phyloP scores from a whole-genome alignment of 1,140 invertebrate species.

The Orchesella cincta region DNA sequence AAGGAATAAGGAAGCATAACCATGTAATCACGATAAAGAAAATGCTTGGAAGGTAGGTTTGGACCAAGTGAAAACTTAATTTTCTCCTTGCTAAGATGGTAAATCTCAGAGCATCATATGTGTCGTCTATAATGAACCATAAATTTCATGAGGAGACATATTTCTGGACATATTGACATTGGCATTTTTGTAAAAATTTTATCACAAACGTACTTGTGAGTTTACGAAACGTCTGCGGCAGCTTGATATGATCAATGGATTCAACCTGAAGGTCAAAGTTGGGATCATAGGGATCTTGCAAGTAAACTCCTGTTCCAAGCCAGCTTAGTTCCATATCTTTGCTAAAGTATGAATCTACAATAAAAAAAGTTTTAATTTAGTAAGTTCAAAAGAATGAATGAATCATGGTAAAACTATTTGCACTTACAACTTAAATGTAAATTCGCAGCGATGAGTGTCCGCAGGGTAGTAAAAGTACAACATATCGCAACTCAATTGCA shows the following conservation, averaged over 20 bases:
- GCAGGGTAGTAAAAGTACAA: slow-evolving; percentile 44
- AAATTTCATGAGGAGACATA: not conserved
- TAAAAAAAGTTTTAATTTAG: slow-evolving; percentile 9
- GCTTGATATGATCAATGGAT: slow-evolving; percentile 28
- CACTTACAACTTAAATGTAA: slow-evolving; percentile 44
- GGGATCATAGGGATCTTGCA: slow-evolving; percentile 25
- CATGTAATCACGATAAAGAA: slow-evolving; percentile 47
- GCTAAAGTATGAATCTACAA: slow-evolving; percentile 38
- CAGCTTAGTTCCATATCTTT: slow-evolving; percentile 34
- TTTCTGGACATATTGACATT: not conserved
- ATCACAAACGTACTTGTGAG: slow-evolving; percentile 25
- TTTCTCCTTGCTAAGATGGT: slow-evolving; percentile 38
- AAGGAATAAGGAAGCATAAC: slow-evolving; percentile 24
- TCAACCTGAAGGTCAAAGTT: slow-evolving; percentile 40
- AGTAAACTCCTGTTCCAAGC: slow-evolving; percentile 26
- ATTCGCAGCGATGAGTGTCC: slow-evolving; percentile 41
- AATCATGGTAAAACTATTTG: not conserved
- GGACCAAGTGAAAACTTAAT: slow-evolving; percentile 42
- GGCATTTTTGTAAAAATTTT: not conserved
- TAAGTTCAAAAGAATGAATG: not conserved
- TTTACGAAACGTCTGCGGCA: slow-evolving; percentile 28
- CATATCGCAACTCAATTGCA: slow-evolving; percentile 37
- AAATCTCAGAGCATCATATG: slow-evolving; percentile 34
- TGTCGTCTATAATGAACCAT: slow-evolving; percentile 23
- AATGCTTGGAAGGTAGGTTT: slow-evolving; percentile 43